A percentile compares a stretch with the other conserved stretches of the same genome.
Evolutionary conservation across 2,797 vertebrate species (phyloP).

Genomic region (Cossypha polioptera): DNA sequence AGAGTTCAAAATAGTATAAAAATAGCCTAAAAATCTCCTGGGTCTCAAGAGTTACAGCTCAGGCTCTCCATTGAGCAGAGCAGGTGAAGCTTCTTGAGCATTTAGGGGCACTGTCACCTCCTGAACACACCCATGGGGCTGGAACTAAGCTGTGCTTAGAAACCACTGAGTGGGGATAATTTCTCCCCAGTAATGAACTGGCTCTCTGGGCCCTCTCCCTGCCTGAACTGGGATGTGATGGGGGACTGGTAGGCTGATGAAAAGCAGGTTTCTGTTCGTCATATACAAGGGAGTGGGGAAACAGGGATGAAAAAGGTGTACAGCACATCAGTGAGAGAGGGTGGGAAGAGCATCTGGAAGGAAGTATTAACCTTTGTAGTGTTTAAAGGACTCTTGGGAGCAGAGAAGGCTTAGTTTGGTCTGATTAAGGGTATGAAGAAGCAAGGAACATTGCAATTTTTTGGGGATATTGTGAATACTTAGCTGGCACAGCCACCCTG

Average conservation of each 20-base stretch:
- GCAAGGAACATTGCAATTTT: not conserved
- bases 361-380: not conserved
- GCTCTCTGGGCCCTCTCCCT: not conserved
- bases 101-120: not conserved
- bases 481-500: not conserved
- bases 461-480: not conserved
- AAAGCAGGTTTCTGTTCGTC: not conserved
- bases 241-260: not conserved
- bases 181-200: not conserved
- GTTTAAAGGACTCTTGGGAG: not conserved
- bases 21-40: not conserved
- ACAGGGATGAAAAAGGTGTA: not conserved
- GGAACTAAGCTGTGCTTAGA: not conserved
- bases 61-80: fast-evolving
- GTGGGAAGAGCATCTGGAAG: not conserved
- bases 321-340: not conserved
- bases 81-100: not conserved
- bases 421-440: not conserved
- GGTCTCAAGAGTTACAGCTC: not conserved
- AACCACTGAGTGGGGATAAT: not conserved
- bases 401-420: not conserved
- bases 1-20: not conserved
- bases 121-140: fast-evolving
- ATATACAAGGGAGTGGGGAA: not conserved
- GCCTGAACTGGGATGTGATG: not conserved